A percentile compares a stretch with the other conserved stretches of the same genome.
Conservation (phyloP, 1,140 invertebrate genomes). For the Drosophila leontia region DNA sequence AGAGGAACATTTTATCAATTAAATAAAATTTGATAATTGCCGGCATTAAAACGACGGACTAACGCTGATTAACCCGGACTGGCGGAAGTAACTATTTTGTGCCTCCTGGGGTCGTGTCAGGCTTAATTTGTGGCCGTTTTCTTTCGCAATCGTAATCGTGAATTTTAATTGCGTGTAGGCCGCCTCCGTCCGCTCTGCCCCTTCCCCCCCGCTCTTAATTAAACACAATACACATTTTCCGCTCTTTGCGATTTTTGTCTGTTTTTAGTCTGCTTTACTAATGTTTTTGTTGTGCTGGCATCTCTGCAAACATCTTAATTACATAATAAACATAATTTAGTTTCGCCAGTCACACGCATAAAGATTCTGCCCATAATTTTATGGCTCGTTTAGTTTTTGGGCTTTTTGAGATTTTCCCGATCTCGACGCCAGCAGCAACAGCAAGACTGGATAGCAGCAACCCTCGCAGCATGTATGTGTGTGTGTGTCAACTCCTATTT, state of each 20-base stretch:
- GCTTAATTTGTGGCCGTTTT: conserved; percentile 62
- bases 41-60: conserved; percentile 40
- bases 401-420: conserved; percentile 41
- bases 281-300: conserved; percentile 46
- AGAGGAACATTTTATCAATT: conserved; percentile 60
- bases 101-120: conserved; percentile 39
- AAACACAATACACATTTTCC: conserved; percentile 80
- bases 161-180: conserved; percentile 81
- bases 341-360: conserved; percentile 61
- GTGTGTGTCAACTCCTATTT: neutral
- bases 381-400: conserved; percentile 79
- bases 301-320: conserved; percentile 81
- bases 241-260: conserved; percentile 75
- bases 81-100: conserved; percentile 77
- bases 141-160: conserved; percentile 56
- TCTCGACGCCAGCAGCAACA: conserved; percentile 25
- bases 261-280: conserved; percentile 31
- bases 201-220: conserved; percentile 62
- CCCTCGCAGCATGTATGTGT: neutral
- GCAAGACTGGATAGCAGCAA: conserved; percentile 1
- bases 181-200: conserved; percentile 11
- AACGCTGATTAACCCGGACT: conserved; percentile 45
- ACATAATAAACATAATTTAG: conserved; percentile 82
- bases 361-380: conserved; percentile 66
- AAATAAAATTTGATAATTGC: conserved; percentile 78